Base-by-base conservation (phyloP, 2,888 invertebrate species). In the Brenthis ino region DNA sequence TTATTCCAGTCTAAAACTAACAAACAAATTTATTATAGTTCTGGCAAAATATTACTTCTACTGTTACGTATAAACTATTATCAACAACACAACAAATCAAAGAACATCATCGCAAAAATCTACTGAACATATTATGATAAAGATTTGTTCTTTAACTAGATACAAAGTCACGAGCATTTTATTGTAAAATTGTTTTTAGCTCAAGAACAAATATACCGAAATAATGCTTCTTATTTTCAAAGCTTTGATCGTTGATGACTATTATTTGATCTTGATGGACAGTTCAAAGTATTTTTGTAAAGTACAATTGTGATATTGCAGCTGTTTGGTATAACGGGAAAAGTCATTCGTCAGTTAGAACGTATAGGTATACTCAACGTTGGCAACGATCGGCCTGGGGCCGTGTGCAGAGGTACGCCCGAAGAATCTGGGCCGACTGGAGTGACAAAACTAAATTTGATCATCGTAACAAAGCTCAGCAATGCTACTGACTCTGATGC, bases 371-470 rank as follows among this genome's bases (percentile, higher is more conserved):
- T 84, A 80, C 83, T 72, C 53, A 47, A 68, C 70, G 73, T 91
- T 91, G 92, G 92, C 92, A 91, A 79, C 89, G 84, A 66, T 75
- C 80, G 75, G 74, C 72, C 79, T 87, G 84, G 92, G 85, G 92
- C 92, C 92, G 92, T 93, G 92, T 85, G 92, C 92, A 93, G 83
- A 87, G 85, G 86, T 86, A 81, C 85, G 87, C 82, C 80, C 81
- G 78, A 82, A 79, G 89, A 89, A 92, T 91, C 88, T 90, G 88
- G 91, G 90, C 82, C 92, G 90, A 77, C 92, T 93, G 92, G 92
- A 93, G 89, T 90, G 91, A 91, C 92, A 91, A 86, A 88, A 91
- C 91, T 92, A 92, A 90, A 91, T 92, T 90, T 89, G 89, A 91
- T 89, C 87, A 79, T 81, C 79, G 84, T 81, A 87, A 90, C 89